These are phyloP conservation scores for Eudemis profundana DNA, from an alignment of 2,888 invertebrate species.

Conservation along the genomic window DNA sequence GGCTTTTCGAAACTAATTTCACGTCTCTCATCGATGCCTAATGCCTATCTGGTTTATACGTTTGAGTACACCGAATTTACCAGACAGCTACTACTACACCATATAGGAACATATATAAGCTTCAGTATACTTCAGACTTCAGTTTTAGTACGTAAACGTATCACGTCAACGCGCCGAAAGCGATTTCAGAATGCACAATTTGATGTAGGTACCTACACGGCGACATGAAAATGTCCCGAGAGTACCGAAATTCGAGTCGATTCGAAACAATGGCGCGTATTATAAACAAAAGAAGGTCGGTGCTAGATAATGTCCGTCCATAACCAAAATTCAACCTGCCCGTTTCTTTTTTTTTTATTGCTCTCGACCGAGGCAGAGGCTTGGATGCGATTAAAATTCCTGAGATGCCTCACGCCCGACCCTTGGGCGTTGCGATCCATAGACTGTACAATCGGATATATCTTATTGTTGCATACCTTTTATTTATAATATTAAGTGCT, in stretches of 20 bases:
- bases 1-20: constrained; percentile 77
- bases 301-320: constrained; percentile 65
- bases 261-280: constrained; percentile 45
- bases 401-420: constrained; percentile 79
- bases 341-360: constrained; percentile 72
- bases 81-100: not conserved
- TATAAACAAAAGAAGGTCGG: constrained; percentile 54
- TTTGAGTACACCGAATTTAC: constrained; percentile 15
- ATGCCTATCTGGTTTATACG: constrained; percentile 46
- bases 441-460: constrained; percentile 58
- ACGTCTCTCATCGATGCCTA: constrained; percentile 63
- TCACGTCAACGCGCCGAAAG: constrained; percentile 24
- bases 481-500: constrained; percentile 44
- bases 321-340: constrained; percentile 73
- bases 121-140: constrained; percentile 9
- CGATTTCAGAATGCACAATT: constrained; percentile 4
- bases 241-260: constrained; percentile 27
- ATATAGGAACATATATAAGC: constrained; percentile 11
- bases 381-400: constrained; percentile 84
- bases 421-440: constrained; percentile 62
- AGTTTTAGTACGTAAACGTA: constrained; percentile 21
- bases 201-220: not conserved
- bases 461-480: constrained; percentile 54
- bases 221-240: not conserved
- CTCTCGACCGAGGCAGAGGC: constrained; percentile 66